Percentiles rank a stretch among this genome's conserved stretches.
Evolutionary conservation across 2,797 vertebrate species (phyloP).

Genomic region (Agapornis canus): DNA sequence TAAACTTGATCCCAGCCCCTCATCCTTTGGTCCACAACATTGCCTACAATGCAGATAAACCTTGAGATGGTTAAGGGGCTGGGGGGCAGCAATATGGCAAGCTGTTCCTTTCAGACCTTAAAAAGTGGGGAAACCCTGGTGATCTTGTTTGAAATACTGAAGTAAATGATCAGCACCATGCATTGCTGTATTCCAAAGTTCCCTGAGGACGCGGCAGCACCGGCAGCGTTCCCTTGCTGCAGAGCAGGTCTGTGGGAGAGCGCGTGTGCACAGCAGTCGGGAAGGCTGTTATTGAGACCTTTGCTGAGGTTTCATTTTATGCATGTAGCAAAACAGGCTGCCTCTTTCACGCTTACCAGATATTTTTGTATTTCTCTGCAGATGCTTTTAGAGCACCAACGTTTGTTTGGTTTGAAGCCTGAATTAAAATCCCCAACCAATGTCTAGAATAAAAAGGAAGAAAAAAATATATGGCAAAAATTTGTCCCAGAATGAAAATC

Average conservation of each 20-base stretch:
- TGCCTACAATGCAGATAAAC: neutral
- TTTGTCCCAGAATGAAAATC: slow-evolving; percentile 29
- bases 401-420: slow-evolving; percentile 35
- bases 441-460: neutral
- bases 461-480: neutral
- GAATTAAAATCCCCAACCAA: neutral
- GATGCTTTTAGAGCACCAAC: neutral
- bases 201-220: neutral
- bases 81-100: rapidly evolving
- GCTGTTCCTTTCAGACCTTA: neutral
- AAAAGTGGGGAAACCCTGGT: neutral
- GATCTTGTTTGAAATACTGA: neutral
- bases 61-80: neutral
- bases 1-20: neutral
- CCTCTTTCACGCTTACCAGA: neutral
- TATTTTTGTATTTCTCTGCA: slow-evolving; percentile 48
- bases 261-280: neutral
- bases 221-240: slow-evolving; percentile 11
- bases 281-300: neutral
- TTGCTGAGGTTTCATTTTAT: neutral
- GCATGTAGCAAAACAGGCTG: neutral
- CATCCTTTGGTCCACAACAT: neutral
- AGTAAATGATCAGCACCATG: neutral
- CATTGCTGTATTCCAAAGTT: neutral
- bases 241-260: slow-evolving; percentile 53